Evolutionary conservation across 2,888 invertebrate species (phyloP).

Genomic region (Ectobius pallidus): DNA sequence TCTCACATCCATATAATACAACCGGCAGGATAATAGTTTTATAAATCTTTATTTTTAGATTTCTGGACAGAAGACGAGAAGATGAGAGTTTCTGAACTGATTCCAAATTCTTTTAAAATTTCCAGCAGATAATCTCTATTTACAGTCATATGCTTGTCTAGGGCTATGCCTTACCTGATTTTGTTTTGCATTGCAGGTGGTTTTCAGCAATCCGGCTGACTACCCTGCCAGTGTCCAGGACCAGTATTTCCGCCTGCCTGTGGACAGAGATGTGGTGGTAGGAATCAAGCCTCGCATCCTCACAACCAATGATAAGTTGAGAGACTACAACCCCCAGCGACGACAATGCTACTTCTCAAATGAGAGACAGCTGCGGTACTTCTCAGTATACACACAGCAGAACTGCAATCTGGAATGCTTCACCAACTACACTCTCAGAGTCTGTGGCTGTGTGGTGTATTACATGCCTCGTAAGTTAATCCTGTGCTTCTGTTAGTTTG

Average conservation of each 20-base stretch:
- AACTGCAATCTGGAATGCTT: slow-evolving; percentile 77
- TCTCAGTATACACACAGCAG: slow-evolving; percentile 72
- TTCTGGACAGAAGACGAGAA: no score
- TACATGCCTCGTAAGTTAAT: slow-evolving; percentile 66
- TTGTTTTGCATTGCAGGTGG: slow-evolving; percentile 55
- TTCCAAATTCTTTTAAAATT: no score
- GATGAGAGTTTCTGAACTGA: no score
- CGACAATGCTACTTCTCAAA: slow-evolving; percentile 71
- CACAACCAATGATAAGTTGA: slow-evolving; percentile 70
- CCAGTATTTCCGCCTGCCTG: slow-evolving; percentile 72
- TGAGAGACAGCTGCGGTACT: slow-evolving; percentile 68
- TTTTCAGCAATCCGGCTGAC: slow-evolving; percentile 72
- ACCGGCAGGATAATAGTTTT: no score
- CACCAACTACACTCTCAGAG: slow-evolving; percentile 66
- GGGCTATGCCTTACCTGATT: no score
- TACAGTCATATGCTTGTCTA: no score
- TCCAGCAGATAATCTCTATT: no score
- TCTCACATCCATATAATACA: no score
- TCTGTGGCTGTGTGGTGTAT: slow-evolving; percentile 72
- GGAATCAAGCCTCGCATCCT: slow-evolving; percentile 78
- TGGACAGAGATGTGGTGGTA: slow-evolving; percentile 73
- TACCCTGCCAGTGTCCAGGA: slow-evolving; percentile 66
- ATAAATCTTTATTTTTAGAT: no score
- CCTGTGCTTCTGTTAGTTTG: no score
- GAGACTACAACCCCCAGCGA: slow-evolving; percentile 62